Evolutionary conservation across 2,888 invertebrate genomes (phyloP).

Genomic region (Choristoneura rosaceana): DNA sequence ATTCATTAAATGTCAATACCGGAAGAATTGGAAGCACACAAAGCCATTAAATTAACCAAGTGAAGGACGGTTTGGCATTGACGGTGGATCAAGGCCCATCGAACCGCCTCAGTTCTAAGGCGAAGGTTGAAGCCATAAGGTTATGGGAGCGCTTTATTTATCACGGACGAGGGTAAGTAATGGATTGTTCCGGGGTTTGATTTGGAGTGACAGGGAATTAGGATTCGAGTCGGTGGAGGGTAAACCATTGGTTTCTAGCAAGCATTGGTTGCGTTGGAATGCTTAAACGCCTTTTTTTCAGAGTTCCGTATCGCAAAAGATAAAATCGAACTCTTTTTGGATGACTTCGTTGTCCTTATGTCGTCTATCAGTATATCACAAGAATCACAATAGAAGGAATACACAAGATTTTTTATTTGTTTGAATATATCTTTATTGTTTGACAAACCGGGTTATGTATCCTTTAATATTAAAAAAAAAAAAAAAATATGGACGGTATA

Average conservation of each 20-base stretch:
- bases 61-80: slow-evolving; percentile 27
- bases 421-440: too few relatives aligned
- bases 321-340: too few relatives aligned
- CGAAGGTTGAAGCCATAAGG: slow-evolving; percentile 7
- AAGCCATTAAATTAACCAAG: background rate
- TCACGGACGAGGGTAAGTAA: slow-evolving; percentile 4
- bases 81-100: slow-evolving; percentile 20
- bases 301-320: too few relatives aligned
- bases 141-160: slow-evolving; percentile 14
- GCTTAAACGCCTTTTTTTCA: too few relatives aligned
- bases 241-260: background rate
- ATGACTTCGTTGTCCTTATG: too few relatives aligned
- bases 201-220: slow-evolving; percentile 2
- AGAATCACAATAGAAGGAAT: too few relatives aligned
- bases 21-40: slow-evolving; percentile 13
- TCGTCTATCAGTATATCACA: too few relatives aligned
- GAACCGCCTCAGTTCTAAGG: slow-evolving; percentile 13
- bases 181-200: background rate
- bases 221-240: background rate
- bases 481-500: too few relatives aligned
- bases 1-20: background rate
- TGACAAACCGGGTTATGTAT: too few relatives aligned
- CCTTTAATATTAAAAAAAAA: too few relatives aligned
- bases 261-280: too few relatives aligned
- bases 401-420: too few relatives aligned